Evolutionary conservation across 2,888 invertebrate genomes (phyloP).

Genomic region (Scaptomyza polygonia): DNA sequence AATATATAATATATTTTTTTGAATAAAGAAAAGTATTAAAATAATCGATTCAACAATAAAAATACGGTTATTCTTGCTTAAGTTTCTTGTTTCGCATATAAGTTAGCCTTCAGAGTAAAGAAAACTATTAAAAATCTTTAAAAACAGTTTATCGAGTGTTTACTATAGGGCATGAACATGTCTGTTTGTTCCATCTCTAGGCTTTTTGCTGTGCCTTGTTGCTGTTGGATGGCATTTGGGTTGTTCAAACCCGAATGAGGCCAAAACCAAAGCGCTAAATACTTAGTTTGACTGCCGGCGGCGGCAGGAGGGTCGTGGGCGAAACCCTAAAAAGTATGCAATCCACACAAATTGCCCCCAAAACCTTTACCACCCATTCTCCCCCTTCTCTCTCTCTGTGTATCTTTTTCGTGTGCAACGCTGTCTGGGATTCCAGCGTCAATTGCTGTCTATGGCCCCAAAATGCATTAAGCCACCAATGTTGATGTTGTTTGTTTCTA

Average conservation of each 20-base stretch:
- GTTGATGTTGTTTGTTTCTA: conserved; percentile 19
- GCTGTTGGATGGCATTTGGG: background rate
- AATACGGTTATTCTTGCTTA: too few relatives aligned
- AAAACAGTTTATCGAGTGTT: background rate
- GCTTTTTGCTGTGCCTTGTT: background rate
- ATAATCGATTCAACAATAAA: too few relatives aligned
- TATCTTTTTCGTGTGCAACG: conserved; percentile 13
- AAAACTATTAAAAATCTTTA: too few relatives aligned
- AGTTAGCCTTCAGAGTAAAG: too few relatives aligned
- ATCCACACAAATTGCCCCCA: conserved; percentile 5
- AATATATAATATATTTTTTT: too few relatives aligned
- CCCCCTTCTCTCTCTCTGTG: background rate
- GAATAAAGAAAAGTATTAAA: too few relatives aligned
- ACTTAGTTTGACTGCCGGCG: conserved; percentile 65
- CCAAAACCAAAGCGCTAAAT: conserved; percentile 61
- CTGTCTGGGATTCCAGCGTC: conserved; percentile 38
- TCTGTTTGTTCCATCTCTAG: conserved; percentile 7
- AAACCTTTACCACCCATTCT: too few relatives aligned
- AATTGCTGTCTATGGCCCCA: conserved; percentile 41
- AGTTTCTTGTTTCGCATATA: too few relatives aligned
- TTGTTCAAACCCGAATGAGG: conserved; percentile 8
- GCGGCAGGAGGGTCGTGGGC: background rate
- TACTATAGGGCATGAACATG: background rate
- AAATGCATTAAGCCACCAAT: conserved; percentile 55
- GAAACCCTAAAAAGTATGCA: conserved; percentile 77